Conservation (phyloP, 2,888 invertebrate species). For the Crossocerus cetratus region DNA sequence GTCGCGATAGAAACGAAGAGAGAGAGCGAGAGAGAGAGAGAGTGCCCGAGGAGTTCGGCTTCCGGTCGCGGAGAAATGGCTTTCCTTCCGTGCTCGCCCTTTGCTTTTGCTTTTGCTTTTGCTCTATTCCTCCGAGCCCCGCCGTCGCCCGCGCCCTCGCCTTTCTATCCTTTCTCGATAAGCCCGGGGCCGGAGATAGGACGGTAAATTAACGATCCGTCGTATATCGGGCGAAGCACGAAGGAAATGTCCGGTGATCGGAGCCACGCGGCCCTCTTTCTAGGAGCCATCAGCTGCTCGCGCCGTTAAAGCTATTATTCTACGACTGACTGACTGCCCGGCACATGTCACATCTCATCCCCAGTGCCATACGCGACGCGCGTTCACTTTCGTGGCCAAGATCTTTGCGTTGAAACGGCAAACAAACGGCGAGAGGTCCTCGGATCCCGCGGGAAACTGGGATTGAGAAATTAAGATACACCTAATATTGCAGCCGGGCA, state of each 20-base stretch:
- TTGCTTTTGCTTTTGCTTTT: constrained; percentile 35
- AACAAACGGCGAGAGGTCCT: too few species aligned
- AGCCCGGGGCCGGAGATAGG: constrained; percentile 7
- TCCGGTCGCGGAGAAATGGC: constrained; percentile 69
- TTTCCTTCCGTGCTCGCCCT: constrained; percentile 44
- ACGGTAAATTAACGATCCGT: constrained; percentile 61
- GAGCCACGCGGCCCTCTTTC: neutral
- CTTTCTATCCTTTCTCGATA: constrained; percentile 54
- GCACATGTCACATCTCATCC: neutral
- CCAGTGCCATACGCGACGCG: too few species aligned
- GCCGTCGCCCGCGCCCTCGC: constrained; percentile 35
- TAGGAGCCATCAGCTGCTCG: neutral
- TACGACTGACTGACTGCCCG: neutral
- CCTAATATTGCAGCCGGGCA: constrained; percentile 29
- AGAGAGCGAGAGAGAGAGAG: too few species aligned
- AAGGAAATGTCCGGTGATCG: too few species aligned
- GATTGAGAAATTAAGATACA: neutral
- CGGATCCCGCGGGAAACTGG: neutral
- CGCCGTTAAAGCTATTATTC: neutral
- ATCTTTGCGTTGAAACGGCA: too few species aligned
- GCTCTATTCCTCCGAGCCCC: constrained; percentile 9
- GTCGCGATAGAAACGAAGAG: constrained; percentile 51
- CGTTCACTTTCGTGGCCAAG: too few species aligned
- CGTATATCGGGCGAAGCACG: constrained; percentile 62
- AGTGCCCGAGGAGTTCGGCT: constrained; percentile 59